These are phyloP conservation scores for Centropyge bicolor DNA, from an alignment of 2,797 vertebrate species.

Conservation along the genomic window DNA sequence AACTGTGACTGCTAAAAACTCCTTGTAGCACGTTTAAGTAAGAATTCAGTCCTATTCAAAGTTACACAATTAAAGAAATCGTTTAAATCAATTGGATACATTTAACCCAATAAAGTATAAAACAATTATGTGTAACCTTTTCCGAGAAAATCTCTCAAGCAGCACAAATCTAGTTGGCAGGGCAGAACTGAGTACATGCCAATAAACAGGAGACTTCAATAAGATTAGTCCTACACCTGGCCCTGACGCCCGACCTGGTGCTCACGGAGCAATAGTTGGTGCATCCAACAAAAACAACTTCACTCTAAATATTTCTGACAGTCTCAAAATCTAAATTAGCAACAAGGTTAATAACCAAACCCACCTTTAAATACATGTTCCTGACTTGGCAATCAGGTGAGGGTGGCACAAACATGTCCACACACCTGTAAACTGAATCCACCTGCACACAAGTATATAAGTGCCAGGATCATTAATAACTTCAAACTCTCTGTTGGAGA, in stretches of 20 bases:
- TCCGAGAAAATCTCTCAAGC: conserved; percentile 62
- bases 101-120: conserved; percentile 77
- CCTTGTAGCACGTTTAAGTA: neutral
- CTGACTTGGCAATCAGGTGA: neutral
- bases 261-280: conserved; percentile 35
- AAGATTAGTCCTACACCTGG: conserved; percentile 67
- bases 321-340: conserved; percentile 14
- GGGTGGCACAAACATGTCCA: neutral
- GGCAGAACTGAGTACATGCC: conserved; percentile 62
- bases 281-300: conserved; percentile 27
- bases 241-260: conserved; percentile 39
- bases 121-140: conserved; percentile 74
- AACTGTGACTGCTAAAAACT: too few relatives aligned
- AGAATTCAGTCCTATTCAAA: conserved; percentile 44
- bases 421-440: too few relatives aligned
- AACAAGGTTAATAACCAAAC: conserved; percentile 3
- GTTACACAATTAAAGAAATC: conserved; percentile 60
- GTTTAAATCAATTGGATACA: conserved; percentile 73
- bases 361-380: neutral
- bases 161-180: conserved; percentile 74
- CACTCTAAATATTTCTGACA: neutral
- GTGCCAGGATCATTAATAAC: neutral
- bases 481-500: neutral
- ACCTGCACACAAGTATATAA: neutral
- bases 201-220: conserved; percentile 71